Base-by-base conservation (phyloP, 2,888 invertebrate genomes). In the Parochlus steinenii region DNA sequence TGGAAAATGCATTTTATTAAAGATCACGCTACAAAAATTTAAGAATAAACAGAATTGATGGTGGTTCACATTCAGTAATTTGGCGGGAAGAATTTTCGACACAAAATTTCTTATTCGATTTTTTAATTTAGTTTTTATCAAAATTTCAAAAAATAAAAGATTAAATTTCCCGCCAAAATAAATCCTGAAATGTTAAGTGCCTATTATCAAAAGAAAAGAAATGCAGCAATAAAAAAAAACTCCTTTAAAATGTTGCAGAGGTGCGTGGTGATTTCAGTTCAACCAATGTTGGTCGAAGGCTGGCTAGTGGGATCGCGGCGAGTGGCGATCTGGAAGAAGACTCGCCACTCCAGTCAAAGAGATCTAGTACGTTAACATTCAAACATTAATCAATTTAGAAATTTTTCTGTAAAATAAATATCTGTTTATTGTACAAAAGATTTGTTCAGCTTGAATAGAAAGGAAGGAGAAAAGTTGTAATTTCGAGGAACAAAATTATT, bases 281-380 rank as follows among this genome's bases (percentile, higher is more conserved):
- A n/a, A n/a, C n/a, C n/a, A n/a, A n/a, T n/a, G n/a, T 48, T 45
- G 48, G 62, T 45, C 63, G 52, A 61, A 62, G 61, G 55, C 54
- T 61, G 57, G 48, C 61, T 56, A 50, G 42, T 39, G 37, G 45
- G 43, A 34, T 44, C 43, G 39, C 46, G 29, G 47, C 57, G 50
- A 60, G 64, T 52, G 65, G 66, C 49, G 64, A 59, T 50, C 66
- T 67, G 53, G 67, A 65, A 44, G 83, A 83, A 69, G 75, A 80
- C 61, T 80, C 80, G 55, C 82, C 82, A 51, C 73, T 83, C 50
- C 78, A 78, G 62, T 75, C 75, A 51, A 80, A 80, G 62, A 66
- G 78, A 67, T 77, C 80, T 61, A 81, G 82, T 82, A 81, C 61
- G 82, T 80, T 67, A n/a, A n/a, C n/a, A n/a, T n/a, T n/a, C n/a